Evolutionary conservation across 2,797 vertebrate genomes (phyloP).

Genomic region (Sebastes hubbsi): DNA sequence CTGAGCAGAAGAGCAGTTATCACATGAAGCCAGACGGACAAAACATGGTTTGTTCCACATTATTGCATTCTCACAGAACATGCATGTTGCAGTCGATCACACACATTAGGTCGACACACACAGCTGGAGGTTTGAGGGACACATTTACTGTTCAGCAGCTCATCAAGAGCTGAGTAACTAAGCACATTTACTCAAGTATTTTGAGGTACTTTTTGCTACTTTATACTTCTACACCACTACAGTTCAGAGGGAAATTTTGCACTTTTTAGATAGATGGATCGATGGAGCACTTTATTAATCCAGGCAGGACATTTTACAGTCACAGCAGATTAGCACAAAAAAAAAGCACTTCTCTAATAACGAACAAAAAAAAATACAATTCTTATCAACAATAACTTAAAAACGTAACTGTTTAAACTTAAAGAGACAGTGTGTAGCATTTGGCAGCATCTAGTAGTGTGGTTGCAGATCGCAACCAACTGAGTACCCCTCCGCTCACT

Average conservation of each 20-base stretch:
- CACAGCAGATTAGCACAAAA: rapidly evolving
- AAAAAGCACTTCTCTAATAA: background rate
- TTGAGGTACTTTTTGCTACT: background rate
- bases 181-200: background rate
- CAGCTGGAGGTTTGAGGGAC: background rate
- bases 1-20: background rate
- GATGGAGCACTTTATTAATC: background rate
- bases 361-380: background rate
- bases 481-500: no score
- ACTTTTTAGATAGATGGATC: background rate
- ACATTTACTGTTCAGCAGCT: background rate
- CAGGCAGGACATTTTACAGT: background rate
- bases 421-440: background rate
- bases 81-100: background rate
- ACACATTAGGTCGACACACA: background rate
- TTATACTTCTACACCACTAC: background rate
- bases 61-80: background rate
- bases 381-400: background rate
- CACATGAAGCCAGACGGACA: background rate
- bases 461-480: no score
- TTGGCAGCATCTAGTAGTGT: no score
- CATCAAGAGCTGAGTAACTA: background rate
- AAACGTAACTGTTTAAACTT: background rate
- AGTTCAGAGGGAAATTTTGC: background rate
- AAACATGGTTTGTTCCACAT: background rate